Evolutionary conservation across 2,113 vertebrate genomes (phyloP), one percentile per base, ranked within the genome.

Genomic region (Electrona antarctica): DNA sequence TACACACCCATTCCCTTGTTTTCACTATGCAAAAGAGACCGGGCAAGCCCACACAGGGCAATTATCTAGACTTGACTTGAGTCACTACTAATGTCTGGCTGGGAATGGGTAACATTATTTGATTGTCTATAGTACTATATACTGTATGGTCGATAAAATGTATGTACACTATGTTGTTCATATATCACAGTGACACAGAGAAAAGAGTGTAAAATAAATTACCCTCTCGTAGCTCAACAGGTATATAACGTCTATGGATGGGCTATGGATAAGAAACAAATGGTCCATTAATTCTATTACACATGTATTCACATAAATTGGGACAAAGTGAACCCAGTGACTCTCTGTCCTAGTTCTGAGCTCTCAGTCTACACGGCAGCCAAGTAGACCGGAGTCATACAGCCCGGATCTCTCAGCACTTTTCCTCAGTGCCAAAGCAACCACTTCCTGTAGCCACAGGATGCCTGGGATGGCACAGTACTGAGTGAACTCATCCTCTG

Each of bases 371-470:
- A 67, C 59, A 66, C 64, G 46, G 78, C 80, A 76, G 73, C 58
- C 33, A 12, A 63, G 56, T 1, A 29, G 60, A 74, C 78, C 65
- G 3, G 56, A 64, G 63, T 64, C 64, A 66, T n/a, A 59, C 70
- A 65, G 68, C 52, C 61, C 60, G 50, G 10, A 6, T 41, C 52
- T 59, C 52, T 67, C 78, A 33, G 64, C 60, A 61, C 80, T 71
- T 64, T 56, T 73, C 69, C 61, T 41, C 77, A 13, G 56, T 8
- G 60, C 63, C 68, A 84, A 71, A 84, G 77, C 76, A 71, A 49
- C 60, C 72, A 48, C 82, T 82, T 85, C 85, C 85, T 80, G 63
- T 48, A 7, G 65, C 61, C 56, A 52, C 77, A 80, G 82, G 85
- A 85, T 83, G 74, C 54, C 70, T 60, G 54, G 74, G 64, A 69